These are phyloP conservation scores for Percopsis omiscomaycus DNA, from an alignment of 2,797 vertebrate species.

Conservation along the genomic window DNA sequence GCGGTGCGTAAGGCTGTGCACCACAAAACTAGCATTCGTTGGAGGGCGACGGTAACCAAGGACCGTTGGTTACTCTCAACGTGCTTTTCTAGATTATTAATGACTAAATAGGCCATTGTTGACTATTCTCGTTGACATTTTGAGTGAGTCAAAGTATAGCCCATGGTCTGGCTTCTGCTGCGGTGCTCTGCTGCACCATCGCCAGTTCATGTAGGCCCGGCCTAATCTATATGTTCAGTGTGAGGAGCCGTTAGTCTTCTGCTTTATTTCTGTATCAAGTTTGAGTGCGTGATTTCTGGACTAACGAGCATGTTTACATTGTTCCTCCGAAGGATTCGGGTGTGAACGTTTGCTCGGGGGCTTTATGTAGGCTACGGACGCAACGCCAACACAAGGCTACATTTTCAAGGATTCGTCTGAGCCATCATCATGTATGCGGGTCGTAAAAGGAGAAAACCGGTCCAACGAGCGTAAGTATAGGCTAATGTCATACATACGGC, in stretches of 20 bases:
- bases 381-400: background rate
- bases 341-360: conserved; percentile 5
- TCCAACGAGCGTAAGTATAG: conserved; percentile 74
- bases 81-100: no score
- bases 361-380: conserved; percentile 41
- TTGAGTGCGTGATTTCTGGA: background rate
- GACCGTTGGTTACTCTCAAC: no score
- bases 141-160: no score
- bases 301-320: background rate
- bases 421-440: conserved; percentile 73
- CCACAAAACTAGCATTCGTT: no score
- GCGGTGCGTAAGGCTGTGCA: no score
- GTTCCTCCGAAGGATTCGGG: conserved; percentile 19
- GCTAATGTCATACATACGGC: background rate
- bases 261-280: background rate
- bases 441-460: conserved; percentile 79
- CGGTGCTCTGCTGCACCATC: background rate
- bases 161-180: no score
- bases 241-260: background rate
- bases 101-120: no score
- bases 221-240: no score
- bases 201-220: background rate
- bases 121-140: no score
- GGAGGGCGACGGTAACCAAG: no score
- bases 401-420: conserved; percentile 20